Evolutionary conservation across 2,797 vertebrate species (phyloP).

Genomic region (Sebastes steindachneri): DNA sequence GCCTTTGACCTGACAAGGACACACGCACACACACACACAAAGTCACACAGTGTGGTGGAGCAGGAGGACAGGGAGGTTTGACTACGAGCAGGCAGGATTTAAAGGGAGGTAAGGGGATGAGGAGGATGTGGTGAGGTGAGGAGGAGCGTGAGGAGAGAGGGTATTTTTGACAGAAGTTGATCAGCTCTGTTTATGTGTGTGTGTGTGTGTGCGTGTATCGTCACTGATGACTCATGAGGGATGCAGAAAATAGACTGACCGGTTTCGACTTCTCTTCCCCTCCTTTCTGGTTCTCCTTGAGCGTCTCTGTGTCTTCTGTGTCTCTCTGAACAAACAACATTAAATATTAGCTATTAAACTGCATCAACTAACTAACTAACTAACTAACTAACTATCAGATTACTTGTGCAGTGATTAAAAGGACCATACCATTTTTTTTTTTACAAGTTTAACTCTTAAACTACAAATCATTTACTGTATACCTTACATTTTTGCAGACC

Average conservation of each 20-base stretch:
- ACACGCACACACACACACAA: conserved; percentile 19
- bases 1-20: conserved; percentile 65
- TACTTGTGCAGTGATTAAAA: not conserved
- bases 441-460: not conserved
- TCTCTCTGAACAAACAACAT: conserved; percentile 58
- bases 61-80: not conserved
- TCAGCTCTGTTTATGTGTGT: conserved; percentile 13
- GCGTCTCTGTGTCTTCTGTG: conserved; percentile 20
- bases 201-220: conserved; percentile 20
- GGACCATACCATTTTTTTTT: not conserved
- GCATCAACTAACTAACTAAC: not conserved
- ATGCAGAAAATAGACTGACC: conserved; percentile 53
- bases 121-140: conserved; percentile 13
- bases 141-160: not conserved
- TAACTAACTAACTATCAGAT: not conserved
- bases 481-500: not conserved
- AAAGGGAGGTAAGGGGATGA: not conserved
- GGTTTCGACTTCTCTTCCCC: conserved; percentile 51
- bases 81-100: not conserved
- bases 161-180: conserved; percentile 24
- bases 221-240: conserved; percentile 25
- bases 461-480: not conserved
- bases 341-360: not conserved
- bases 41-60: not conserved
- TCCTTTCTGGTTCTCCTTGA: conserved; percentile 37